A percentile compares a stretch with the other conserved stretches of the same genome.
Conservation (phyloP, 1,140 invertebrate species). For the Psilanteris sp. region DNA sequence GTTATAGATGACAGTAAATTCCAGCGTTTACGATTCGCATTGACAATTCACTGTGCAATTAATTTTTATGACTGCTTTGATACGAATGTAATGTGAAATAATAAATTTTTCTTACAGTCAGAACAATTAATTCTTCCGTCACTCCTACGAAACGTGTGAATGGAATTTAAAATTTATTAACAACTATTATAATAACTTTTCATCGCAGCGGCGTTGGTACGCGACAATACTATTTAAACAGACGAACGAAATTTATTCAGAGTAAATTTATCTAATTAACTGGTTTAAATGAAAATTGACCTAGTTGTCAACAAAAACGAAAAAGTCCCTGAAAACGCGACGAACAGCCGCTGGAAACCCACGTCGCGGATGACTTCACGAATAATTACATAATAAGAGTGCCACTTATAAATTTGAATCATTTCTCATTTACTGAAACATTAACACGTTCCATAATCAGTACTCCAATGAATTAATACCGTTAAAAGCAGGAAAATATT, state of each 20-base stretch:
- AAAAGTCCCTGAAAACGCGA: constrained; percentile 22
- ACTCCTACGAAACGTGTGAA: no score
- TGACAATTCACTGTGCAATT: neutral
- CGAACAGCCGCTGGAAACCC: neutral
- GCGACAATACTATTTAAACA: no score
- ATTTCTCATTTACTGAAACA: constrained; percentile 15
- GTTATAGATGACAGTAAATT: neutral
- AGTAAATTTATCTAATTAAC: neutral
- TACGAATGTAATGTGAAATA: no score
- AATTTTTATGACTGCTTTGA: no score
- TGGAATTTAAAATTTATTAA: no score
- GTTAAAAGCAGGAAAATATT: constrained; percentile 26
- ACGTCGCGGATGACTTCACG: constrained; percentile 27
- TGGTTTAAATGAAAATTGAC: constrained; percentile 6
- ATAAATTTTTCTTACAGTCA: neutral
- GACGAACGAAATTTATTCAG: neutral
- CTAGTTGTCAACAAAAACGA: constrained; percentile 15
- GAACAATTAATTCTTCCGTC: no score
- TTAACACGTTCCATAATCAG: constrained; percentile 28
- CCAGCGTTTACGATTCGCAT: neutral
- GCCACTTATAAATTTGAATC: constrained; percentile 27
- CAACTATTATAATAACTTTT: no score
- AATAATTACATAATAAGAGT: constrained; percentile 25
- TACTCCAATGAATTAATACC: constrained; percentile 18
- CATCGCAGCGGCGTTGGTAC: no score